Evolutionary conservation across 2,797 vertebrate genomes (phyloP), one percentile per base, ranked within the genome.

Genomic region (Menidia menidia): DNA sequence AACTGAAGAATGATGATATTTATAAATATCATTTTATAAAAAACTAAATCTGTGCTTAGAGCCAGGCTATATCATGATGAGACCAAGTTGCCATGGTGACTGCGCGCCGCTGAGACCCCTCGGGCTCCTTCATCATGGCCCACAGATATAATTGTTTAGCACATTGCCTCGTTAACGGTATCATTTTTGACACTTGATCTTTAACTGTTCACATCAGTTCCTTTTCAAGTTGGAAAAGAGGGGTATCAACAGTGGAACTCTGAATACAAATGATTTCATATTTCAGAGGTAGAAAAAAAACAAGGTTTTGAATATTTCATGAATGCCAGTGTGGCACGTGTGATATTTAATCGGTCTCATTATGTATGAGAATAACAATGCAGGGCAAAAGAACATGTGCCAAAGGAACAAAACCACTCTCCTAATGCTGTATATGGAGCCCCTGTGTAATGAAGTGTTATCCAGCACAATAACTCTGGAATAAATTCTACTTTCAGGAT

Each of bases 71-170:
- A 39, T 16, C 14, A 11, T 63, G 25, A 63, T 16, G 9, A 1
- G 48, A 63, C 41, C 8, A 63, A 42, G 47, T 52, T 63, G 18
- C 19, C 35, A 63, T 41, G 19, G 48, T 52, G 35, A 63, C 60
- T 15, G 45, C 9, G 15, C n/a, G 18, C 14, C 18, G 16, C 18
- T 50, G 47, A 50, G 9, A 50, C 16, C 9, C 18, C 18, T 50
- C n/a, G 1, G 18, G 47, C 47, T 11, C 18, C 47, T 7, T 50
- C 47, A 19, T 50, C 18, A 11, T 8, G 9, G 18, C 47, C 19
- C 18, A 18, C 18, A 19, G n/a, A 1, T 50, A 50, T 19, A 8
- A 48, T 18, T 50, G 47, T 4, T 50, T 8, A 50, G 10, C 47
- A 19, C 47, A 50, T 4, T 11, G 48, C 16, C 18, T 25, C 19